Evolutionary conservation across 23 tunicate genomes (phyloP).

Genomic region (Clavelina lepadiformis): DNA sequence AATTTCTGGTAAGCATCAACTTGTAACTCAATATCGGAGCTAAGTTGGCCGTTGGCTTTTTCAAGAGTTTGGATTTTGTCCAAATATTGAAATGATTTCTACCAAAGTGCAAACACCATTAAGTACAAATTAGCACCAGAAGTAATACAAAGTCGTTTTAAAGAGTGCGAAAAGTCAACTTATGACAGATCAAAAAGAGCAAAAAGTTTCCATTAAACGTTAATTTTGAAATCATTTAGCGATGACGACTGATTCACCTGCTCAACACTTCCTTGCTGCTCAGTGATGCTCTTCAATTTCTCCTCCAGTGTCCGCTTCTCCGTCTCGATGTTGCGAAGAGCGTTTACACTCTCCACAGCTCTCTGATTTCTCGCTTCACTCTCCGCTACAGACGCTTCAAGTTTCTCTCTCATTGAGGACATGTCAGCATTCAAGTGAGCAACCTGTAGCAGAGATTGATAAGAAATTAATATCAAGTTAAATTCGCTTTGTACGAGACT

Average conservation of each 20-base stretch:
- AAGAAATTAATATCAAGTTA: too few relatives aligned
- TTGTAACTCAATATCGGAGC: slow-evolving; percentile 4
- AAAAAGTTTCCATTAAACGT: too few relatives aligned
- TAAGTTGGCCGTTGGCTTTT: slow-evolving; percentile 9
- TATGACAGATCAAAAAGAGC: neutral
- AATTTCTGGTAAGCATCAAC: slow-evolving; percentile 10
- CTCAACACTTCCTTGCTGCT: slow-evolving; percentile 34
- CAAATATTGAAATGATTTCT: slow-evolving; percentile 46
- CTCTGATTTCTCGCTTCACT: slow-evolving; percentile 11
- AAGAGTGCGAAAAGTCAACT: neutral
- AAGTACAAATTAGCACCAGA: neutral
- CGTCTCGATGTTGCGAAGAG: slow-evolving; percentile 11
- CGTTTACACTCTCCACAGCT: slow-evolving; percentile 8
- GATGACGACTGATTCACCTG: slow-evolving; percentile 10
- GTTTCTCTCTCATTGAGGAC: slow-evolving; percentile 15
- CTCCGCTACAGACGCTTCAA: slow-evolving; percentile 11
- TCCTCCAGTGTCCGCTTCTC: slow-evolving; percentile 34
- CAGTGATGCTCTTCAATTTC: slow-evolving; percentile 23
- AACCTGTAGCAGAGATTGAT: too few relatives aligned
- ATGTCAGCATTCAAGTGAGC: neutral
- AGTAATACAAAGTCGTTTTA: too few relatives aligned
- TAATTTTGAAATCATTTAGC: too few relatives aligned
- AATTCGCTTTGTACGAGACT: too few relatives aligned
- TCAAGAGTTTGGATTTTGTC: slow-evolving; percentile 45
- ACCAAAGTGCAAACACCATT: neutral